Percentiles rank a stretch among this genome's conserved stretches.
These are phyloP conservation scores for Odontesthes bonariensis DNA, from an alignment of 2,113 vertebrate species.

Conservation along the genomic window DNA sequence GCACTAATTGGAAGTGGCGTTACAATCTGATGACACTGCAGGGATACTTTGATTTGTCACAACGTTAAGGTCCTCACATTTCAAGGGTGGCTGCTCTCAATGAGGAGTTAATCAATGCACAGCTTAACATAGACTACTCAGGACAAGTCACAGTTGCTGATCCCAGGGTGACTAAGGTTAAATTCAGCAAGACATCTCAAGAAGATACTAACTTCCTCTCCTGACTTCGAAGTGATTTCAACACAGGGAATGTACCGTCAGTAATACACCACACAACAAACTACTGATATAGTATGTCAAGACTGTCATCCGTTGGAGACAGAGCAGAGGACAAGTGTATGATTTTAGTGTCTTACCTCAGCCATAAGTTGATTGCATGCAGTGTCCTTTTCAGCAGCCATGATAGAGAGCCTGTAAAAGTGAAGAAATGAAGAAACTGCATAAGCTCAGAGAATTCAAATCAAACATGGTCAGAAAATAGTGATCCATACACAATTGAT, in stretches of 20 bases:
- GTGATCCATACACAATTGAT: conserved; percentile 60
- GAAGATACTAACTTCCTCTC: neutral
- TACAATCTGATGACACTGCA: conserved; percentile 78
- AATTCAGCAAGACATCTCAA: conserved; percentile 29
- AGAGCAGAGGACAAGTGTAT: conserved; percentile 17
- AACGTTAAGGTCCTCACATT: conserved; percentile 61
- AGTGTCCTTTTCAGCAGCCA: conserved; percentile 34
- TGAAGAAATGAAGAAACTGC: conserved; percentile 76
- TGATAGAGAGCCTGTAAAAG: conserved; percentile 69
- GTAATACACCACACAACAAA: conserved; percentile 28
- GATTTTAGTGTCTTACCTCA: conserved; percentile 67
- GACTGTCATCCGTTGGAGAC: conserved; percentile 38
- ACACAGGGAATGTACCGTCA: conserved; percentile 10
- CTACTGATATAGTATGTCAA: conserved; percentile 35
- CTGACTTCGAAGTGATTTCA: conserved; percentile 37
- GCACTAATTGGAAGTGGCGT: conserved; percentile 75
- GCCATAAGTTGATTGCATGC: conserved; percentile 41
- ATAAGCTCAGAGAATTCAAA: conserved; percentile 64
- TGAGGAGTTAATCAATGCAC: conserved; percentile 69
- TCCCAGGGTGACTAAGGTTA: conserved; percentile 42
- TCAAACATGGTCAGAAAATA: conserved; percentile 67
- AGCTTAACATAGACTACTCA: conserved; percentile 53
- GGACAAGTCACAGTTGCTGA: conserved; percentile 50
- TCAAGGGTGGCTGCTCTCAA: conserved; percentile 71
- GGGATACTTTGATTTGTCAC: conserved; percentile 81